Conservation (phyloP, 2,888 invertebrate genomes). For the Epinotia nisella region DNA sequence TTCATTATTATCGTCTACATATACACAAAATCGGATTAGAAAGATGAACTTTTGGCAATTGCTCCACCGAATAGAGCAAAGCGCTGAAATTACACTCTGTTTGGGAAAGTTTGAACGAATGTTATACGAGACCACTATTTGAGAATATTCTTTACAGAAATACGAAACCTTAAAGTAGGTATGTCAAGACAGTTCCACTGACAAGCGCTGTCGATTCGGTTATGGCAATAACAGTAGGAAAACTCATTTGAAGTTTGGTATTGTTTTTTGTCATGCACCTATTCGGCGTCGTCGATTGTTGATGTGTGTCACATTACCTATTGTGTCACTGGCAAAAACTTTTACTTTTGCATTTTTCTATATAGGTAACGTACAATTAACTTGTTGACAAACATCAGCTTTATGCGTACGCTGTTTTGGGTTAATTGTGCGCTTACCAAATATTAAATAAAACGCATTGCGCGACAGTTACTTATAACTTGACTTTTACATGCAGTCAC, state of each 20-base stretch:
- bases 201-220: not conserved
- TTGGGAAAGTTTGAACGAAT: conserved; percentile 1
- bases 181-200: conserved; percentile 8
- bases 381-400: conserved; percentile 19
- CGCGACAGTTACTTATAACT: not conserved
- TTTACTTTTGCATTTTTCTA: conserved; percentile 14
- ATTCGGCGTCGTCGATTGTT: not conserved
- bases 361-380: conserved; percentile 22
- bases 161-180: conserved; percentile 18
- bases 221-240: conserved; percentile 1
- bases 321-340: conserved; percentile 14
- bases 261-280: not conserved
- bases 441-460: not conserved
- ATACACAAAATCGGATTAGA: not conserved
- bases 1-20: not conserved
- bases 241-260: not conserved
- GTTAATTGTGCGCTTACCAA: not conserved
- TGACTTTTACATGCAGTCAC: not conserved
- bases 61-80: not conserved
- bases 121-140: not conserved
- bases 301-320: not conserved
- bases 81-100: not conserved
- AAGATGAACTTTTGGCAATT: not conserved
- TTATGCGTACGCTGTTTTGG: not conserved
- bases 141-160: conserved; percentile 9